Base-by-base conservation (phyloP, 2,797 vertebrate genomes). In the Coilia nasus region DNA sequence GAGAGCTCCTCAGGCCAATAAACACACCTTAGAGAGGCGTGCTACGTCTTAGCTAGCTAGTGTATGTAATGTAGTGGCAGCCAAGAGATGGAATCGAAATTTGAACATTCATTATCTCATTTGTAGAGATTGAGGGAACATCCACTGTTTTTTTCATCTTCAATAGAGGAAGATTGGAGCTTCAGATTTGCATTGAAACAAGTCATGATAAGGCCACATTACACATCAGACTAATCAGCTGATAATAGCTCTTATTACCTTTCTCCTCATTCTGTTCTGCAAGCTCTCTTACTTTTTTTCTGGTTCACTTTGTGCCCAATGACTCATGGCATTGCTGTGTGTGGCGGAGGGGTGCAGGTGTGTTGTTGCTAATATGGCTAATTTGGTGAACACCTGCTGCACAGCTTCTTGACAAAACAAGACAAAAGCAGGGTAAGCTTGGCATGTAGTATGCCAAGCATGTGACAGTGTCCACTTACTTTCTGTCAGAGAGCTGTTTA, bases 11-110 rank as follows among this genome's bases (percentile, higher is more conserved):
- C 35, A 82, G 80, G 80, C 82, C 64, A 85, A 57, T 41, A 54
- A 83, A 83, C 87, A 82, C 82, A 85, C 78, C 62, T 81, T 62
- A 87, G 35, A 25, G 54, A 84, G n/a, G 83, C 81, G 19, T 85
- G 87, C 71, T 46, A n/a, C 35, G 85, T 83, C 83, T 78, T 71
- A 71, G 25, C 71, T n/a, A 17, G 35, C 31, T 6, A 54, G 83
- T 84, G 54, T 82, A 35, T 82, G 50, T 1, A 83, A 75, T 78
- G 50, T 1, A 83, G 60, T 78, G 71, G 21, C 35, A 44, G 31
- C 35, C 19, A 28, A 41, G 67, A 75, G 67, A 75, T 75, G 67
- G 31, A 41, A 35, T 41, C 35, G 17, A 41, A 44, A 78, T 44
- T 19, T 44, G 44, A 78, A 78, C 71, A 78, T 31, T 78, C 71